These are phyloP conservation scores for Caenorhabditis sp. DNA, from an alignment of 2,888 invertebrate species.

Conservation along the genomic window DNA sequence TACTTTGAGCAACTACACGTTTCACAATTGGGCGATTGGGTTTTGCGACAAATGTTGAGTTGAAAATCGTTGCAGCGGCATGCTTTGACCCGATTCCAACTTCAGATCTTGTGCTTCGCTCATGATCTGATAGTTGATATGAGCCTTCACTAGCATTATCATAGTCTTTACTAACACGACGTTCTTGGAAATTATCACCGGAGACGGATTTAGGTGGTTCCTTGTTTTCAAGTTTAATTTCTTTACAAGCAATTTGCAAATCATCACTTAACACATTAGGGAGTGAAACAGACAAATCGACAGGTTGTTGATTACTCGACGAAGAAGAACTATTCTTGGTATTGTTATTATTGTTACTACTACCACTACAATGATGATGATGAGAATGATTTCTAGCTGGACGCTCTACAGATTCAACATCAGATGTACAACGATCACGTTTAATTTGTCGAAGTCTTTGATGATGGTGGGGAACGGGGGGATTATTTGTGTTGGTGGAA, in stretches of 20 bases:
- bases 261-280: conserved; percentile 68
- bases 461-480: conserved; percentile 1
- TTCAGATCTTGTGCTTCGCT: conserved; percentile 45
- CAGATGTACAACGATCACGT: conserved; percentile 42
- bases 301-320: conserved; percentile 25
- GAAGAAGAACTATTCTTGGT: not conserved
- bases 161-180: conserved; percentile 40
- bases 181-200: conserved; percentile 66
- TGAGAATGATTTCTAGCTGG: conserved; percentile 1
- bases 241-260: conserved; percentile 55
- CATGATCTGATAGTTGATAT: conserved; percentile 64
- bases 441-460: conserved; percentile 37
- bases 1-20: conserved; percentile 54
- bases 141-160: conserved; percentile 69
- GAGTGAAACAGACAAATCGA: conserved; percentile 61
- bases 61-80: conserved; percentile 43
- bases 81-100: conserved; percentile 39
- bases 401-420: conserved; percentile 38
- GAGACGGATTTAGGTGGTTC: conserved; percentile 61
- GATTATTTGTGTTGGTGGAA: conserved; percentile 21
- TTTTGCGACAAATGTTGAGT: conserved; percentile 64
- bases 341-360: not conserved
- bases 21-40: conserved; percentile 67
- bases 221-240: conserved; percentile 42
- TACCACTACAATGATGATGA: not conserved